Evolutionary conservation across 2,113 vertebrate species (phyloP), one percentile per base, ranked within the genome.

Genomic region (Puma concolor): DNA sequence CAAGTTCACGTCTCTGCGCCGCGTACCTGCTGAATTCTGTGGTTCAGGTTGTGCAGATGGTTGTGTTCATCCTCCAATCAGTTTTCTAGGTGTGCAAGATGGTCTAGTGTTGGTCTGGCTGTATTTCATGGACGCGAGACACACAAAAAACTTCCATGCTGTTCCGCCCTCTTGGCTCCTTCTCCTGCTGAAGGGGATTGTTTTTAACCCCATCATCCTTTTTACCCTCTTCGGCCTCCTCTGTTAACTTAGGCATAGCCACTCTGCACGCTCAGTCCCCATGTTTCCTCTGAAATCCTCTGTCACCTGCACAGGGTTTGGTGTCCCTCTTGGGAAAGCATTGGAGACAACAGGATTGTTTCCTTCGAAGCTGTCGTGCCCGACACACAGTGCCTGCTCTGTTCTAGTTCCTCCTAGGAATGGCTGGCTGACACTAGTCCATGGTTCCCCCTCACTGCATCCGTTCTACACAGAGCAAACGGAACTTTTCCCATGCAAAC

Each of bases 181-280:
- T 44, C 44, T 44, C 44, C 44, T 44, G 44, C 44, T 4, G 15
- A 48, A 76, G 6, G 14, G 41, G 13, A 14, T 48, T 76, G 66
- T 63, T 44, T 48, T 77, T 31, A 74, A 48, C 2, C 9, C 21
- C 38, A 2, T 71, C 31, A 85, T 77, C 38, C 21, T 29, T 48
- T 90, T 90, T 82, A 50, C 44, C 13, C 10, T 77, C 48, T 31
- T 66, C 7, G 13, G 48, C 7, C 2, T 48, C 15, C 17, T 86
- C 16, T 16, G 6, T 1, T 12, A 77, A 41, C 27, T 19, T 36
- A 31, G 23, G 3, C 0, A 1, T 4, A 48, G 41, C 13, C 52
- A 0, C 27, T 69, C 57, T 52, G 36, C 52, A 66, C 14, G 50
- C 10, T 31, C 38, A 16, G 17, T 31, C 60, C 5, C 31, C 19